Evolutionary conservation across 1,140 invertebrate genomes (phyloP).

Genomic region (Drosophila sechellia): DNA sequence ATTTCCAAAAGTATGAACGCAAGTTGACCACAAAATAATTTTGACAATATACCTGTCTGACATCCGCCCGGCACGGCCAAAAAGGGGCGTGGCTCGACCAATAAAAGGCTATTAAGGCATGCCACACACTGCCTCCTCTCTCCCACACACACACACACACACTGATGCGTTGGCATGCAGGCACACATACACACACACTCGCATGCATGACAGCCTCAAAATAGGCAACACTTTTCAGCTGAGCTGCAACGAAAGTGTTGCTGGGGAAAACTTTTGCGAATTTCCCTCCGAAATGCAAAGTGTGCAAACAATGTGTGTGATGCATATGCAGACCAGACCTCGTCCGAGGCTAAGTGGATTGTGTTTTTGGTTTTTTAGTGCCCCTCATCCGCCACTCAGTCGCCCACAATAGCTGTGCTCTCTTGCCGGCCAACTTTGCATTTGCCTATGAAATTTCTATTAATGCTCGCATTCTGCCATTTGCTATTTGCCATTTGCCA

Average conservation of each 20-base stretch:
- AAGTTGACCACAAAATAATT: constrained; percentile 82
- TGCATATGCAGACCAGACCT: constrained; percentile 61
- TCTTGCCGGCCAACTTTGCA: constrained; percentile 34
- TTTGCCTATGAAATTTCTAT: constrained; percentile 79
- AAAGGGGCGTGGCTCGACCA: constrained; percentile 38
- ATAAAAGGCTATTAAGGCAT: constrained; percentile 70
- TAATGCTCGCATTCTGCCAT: constrained; percentile 56
- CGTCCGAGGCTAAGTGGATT: constrained; percentile 33
- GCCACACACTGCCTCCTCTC: constrained; percentile 25
- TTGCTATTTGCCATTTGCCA: constrained; percentile 49
- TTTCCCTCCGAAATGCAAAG: constrained; percentile 79
- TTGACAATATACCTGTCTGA: constrained; percentile 73
- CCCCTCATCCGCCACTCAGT: constrained; percentile 9
- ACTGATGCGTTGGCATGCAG: constrained; percentile 25
- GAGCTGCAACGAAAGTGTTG: constrained; percentile 70
- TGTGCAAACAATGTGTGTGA: constrained; percentile 79
- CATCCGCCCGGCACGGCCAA: constrained; percentile 14
- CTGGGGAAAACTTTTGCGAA: constrained; percentile 71
- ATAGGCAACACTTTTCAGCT: constrained; percentile 76
- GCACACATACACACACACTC: constrained; percentile 12
- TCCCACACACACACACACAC: not conserved
- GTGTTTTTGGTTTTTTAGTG: constrained; percentile 34
- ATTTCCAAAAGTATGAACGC: constrained; percentile 73
- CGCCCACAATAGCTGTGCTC: constrained; percentile 24
- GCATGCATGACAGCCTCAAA: constrained; percentile 46